phyloP scores from a whole-genome alignment of 1,140 invertebrate species.

The Tetraneura akinire region DNA sequence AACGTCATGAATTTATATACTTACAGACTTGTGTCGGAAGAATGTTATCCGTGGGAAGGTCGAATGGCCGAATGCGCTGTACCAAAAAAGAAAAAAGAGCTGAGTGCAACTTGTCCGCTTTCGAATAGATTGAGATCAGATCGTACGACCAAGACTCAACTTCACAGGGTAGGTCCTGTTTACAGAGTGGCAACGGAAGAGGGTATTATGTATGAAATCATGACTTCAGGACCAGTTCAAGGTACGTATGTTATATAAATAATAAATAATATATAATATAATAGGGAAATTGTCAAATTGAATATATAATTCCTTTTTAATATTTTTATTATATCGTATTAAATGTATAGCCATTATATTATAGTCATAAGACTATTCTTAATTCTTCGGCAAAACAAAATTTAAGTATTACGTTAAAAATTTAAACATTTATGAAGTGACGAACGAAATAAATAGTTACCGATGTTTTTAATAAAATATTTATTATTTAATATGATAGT shows the following conservation, averaged over 20 bases:
- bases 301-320: no score
- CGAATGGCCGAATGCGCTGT: slow-evolving; percentile 65
- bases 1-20: background rate
- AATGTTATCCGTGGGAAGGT: slow-evolving; percentile 79
- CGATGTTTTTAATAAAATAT: no score
- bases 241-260: slow-evolving; percentile 69
- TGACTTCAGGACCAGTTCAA: slow-evolving; percentile 91
- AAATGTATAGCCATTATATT: no score
- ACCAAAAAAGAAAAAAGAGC: slow-evolving; percentile 57
- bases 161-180: slow-evolving; percentile 81
- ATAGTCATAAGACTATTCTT: no score
- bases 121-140: slow-evolving; percentile 64
- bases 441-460: no score
- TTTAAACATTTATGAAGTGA: no score
- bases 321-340: no score
- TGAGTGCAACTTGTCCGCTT: slow-evolving; percentile 59
- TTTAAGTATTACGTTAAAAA: no score
- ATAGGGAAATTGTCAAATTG: no score
- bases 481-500: no score
- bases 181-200: slow-evolving; percentile 76
- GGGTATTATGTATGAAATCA: slow-evolving; percentile 91
- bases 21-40: slow-evolving; percentile 74
- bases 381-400: no score
- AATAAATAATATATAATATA: no score
- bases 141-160: slow-evolving; percentile 60